Percentiles rank a stretch among this genome's conserved stretches.
These are phyloP conservation scores for Leucosticte australis DNA, from an alignment of 2,113 vertebrate genomes.

Conservation along the genomic window DNA sequence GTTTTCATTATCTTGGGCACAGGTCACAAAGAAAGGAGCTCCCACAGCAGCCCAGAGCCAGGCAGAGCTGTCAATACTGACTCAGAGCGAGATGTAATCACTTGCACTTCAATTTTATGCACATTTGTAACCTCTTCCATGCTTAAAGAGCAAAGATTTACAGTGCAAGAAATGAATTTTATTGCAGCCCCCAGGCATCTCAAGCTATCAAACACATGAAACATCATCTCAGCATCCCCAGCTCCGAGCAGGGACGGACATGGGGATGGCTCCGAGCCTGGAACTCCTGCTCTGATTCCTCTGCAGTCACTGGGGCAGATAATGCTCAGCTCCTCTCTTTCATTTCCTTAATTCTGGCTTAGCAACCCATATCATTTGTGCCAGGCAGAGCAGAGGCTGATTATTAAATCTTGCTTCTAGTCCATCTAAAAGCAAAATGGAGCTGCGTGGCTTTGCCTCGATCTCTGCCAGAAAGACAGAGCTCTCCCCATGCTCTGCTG, in stretches of 20 bases:
- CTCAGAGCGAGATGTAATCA: conserved; percentile 51
- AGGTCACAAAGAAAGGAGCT: not conserved
- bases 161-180: not conserved
- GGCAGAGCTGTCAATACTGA: conserved; percentile 21
- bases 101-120: conserved; percentile 43
- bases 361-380: not conserved
- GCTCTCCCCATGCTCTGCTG: not conserved
- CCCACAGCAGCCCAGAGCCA: not conserved
- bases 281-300: not conserved
- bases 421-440: not conserved
- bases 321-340: not conserved
- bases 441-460: not conserved
- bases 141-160: conserved; percentile 41
- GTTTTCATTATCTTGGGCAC: conserved; percentile 41
- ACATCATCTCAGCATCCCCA: not conserved
- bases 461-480: not conserved
- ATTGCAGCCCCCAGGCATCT: conserved; percentile 13
- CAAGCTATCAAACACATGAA: not conserved
- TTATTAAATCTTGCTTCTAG: not conserved
- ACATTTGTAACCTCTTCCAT: conserved; percentile 51
- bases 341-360: not conserved
- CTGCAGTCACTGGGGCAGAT: not conserved
- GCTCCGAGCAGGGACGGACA: not conserved
- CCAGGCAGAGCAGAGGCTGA: not conserved
- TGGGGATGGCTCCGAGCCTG: not conserved